Conservation (phyloP, 1,140 invertebrate genomes). For the Venturia canescens region DNA sequence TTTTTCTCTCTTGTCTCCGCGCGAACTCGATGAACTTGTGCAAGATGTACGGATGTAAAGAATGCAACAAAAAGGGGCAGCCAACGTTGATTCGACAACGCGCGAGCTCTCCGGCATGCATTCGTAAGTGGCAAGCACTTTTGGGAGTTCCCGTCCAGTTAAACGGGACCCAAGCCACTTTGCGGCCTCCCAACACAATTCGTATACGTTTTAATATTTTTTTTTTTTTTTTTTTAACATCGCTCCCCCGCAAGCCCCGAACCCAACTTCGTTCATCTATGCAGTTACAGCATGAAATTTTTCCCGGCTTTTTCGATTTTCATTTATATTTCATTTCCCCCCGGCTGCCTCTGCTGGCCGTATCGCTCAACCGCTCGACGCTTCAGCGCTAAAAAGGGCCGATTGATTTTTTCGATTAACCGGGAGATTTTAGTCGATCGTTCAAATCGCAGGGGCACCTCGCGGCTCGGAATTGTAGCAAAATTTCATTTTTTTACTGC, state of each 20-base stretch:
- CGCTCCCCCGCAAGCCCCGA: not conserved
- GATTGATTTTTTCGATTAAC: slow-evolving; percentile 21
- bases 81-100: slow-evolving; percentile 63
- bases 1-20: not conserved
- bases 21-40: not conserved
- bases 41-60: not conserved
- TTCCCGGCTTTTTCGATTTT: slow-evolving; percentile 4
- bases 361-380: not conserved
- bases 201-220: not conserved
- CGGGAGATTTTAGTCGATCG: slow-evolving; percentile 40
- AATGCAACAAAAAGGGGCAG: slow-evolving; percentile 34
- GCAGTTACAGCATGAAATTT: slow-evolving; percentile 10
- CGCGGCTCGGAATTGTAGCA: no score
- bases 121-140: slow-evolving; percentile 66
- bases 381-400: not conserved
- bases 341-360: not conserved
- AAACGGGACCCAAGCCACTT: slow-evolving; percentile 66
- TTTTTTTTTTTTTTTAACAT: not conserved
- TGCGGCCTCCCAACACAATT: slow-evolving; percentile 54
- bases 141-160: slow-evolving; percentile 65
- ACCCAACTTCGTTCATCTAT: not conserved
- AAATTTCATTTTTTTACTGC: no score
- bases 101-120: slow-evolving; percentile 57
- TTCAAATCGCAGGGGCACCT: not conserved
- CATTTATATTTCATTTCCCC: slow-evolving; percentile 23